Evolutionary conservation across 2,113 vertebrate species (phyloP).

Genomic region (Neodontobutis hainanensis): DNA sequence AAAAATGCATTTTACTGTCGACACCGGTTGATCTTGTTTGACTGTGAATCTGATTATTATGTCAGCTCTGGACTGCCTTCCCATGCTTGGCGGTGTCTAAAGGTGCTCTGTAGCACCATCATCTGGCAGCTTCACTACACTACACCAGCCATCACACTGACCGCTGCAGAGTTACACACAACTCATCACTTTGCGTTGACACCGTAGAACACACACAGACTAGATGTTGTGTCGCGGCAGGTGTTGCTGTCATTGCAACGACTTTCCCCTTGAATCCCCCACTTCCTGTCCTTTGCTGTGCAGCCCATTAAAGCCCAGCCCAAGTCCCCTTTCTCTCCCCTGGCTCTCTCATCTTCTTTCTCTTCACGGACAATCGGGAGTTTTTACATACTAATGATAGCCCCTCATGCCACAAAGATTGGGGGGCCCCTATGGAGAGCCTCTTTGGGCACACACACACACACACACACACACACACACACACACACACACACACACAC

Average conservation of each 20-base stretch:
- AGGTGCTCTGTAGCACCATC: conserved; percentile 72
- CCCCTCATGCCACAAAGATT: conserved; percentile 65
- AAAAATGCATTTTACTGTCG: no score
- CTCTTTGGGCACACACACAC: conserved; percentile 40
- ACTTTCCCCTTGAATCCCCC: conserved; percentile 32
- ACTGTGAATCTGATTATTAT: no score
- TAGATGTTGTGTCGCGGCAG: conserved; percentile 48
- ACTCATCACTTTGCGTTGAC: conserved; percentile 1
- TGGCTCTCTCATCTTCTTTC: conserved; percentile 30
- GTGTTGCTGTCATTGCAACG: conserved; percentile 58
- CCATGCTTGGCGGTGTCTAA: not conserved
- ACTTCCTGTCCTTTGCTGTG: conserved; percentile 11
- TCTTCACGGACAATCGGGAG: conserved; percentile 61
- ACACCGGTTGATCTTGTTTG: no score
- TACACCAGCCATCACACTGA: conserved; percentile 41
- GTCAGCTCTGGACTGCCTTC: no score
- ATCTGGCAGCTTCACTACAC: conserved; percentile 50
- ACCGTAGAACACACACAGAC: conserved; percentile 5
- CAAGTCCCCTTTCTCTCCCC: conserved; percentile 4
- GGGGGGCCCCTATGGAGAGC: conserved; percentile 45
- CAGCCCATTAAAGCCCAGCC: conserved; percentile 4
- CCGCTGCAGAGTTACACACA: conserved; percentile 26
- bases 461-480: conserved; percentile 47
- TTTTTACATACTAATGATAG: conserved; percentile 80
- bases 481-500: conserved; percentile 33